These are phyloP conservation scores for Scaptomyza hsui DNA, from an alignment of 1,140 invertebrate genomes.

Conservation along the genomic window DNA sequence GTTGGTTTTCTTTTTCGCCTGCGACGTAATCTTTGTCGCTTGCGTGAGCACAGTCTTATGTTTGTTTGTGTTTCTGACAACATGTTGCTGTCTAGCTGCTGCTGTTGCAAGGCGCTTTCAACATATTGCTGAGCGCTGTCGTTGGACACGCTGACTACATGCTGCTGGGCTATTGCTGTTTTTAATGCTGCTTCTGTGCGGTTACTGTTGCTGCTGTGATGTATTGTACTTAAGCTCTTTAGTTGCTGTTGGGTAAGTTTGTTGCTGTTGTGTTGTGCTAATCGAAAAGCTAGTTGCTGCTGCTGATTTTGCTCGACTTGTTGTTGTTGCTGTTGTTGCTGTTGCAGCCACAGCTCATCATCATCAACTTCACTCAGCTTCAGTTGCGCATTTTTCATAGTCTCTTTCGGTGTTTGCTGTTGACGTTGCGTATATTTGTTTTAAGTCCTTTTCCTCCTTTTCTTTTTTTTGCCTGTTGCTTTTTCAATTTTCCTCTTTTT, in stretches of 20 bases:
- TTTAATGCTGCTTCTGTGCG: conserved; percentile 36
- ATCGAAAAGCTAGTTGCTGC: conserved; percentile 43
- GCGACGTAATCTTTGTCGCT: conserved; percentile 76
- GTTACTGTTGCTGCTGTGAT: conserved; percentile 48
- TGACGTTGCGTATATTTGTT: conserved; percentile 71
- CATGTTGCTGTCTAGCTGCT: conserved; percentile 48
- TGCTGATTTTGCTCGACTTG: conserved; percentile 28
- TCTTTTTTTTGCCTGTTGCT: conserved; percentile 15
- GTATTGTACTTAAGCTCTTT: conserved; percentile 80
- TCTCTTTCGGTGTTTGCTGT: conserved; percentile 75
- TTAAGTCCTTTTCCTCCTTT: conserved; percentile 21
- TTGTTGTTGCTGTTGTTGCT: conserved; percentile 38
- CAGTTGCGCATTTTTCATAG: conserved; percentile 82
- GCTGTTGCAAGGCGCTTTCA: conserved; percentile 36
- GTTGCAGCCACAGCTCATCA: conserved; percentile 69
- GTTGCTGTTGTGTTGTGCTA: conserved; percentile 46
- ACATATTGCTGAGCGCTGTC: conserved; percentile 27
- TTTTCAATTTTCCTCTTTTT: conserved; percentile 31
- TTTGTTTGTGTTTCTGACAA: conserved; percentile 63
- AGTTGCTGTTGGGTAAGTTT: conserved; percentile 65
- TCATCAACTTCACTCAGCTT: conserved; percentile 78
- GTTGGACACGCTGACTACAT: conserved; percentile 39
- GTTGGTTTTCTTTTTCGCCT: conserved; percentile 79
- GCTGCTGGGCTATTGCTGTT: conserved; percentile 44
- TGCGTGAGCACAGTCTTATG: conserved; percentile 81